phyloP scores from a whole-genome alignment of 2,797 vertebrate genomes.

The Gobio occitaniae region DNA sequence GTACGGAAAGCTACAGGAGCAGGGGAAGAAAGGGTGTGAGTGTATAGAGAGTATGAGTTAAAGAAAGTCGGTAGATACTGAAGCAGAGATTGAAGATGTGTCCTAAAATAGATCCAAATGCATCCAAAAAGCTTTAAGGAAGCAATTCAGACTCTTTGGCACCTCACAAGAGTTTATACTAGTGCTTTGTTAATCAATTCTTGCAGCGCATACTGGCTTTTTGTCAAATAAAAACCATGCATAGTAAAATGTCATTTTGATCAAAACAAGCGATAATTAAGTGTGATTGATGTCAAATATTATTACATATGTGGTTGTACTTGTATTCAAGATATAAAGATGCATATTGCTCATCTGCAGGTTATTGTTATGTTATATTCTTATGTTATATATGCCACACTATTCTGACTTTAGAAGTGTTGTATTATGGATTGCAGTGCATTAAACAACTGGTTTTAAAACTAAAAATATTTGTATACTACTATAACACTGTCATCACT shows the following conservation, averaged over 20 bases:
- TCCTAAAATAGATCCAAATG: background rate
- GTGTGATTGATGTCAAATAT: background rate
- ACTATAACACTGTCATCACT: background rate
- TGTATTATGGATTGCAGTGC: background rate
- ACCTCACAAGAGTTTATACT: background rate
- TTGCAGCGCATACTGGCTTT: background rate
- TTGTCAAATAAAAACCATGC: background rate
- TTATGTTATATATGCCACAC: too few species aligned
- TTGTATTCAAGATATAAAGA: background rate
- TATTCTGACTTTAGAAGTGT: background rate
- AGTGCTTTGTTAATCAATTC: background rate
- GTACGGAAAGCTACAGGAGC: conserved; percentile 74
- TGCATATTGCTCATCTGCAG: background rate
- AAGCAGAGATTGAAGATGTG: background rate
- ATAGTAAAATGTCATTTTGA: background rate
- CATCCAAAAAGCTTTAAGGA: background rate
- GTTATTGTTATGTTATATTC: background rate
- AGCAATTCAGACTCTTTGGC: background rate
- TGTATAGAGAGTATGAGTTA: background rate
- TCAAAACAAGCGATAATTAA: background rate
- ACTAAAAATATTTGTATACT: background rate
- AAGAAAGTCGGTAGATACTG: background rate
- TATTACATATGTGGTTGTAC: background rate
- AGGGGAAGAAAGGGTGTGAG: conserved; percentile 19
- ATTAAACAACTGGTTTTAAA: background rate